These are phyloP conservation scores for Heliconius sara DNA, from an alignment of 2,888 invertebrate species.

Conservation along the genomic window DNA sequence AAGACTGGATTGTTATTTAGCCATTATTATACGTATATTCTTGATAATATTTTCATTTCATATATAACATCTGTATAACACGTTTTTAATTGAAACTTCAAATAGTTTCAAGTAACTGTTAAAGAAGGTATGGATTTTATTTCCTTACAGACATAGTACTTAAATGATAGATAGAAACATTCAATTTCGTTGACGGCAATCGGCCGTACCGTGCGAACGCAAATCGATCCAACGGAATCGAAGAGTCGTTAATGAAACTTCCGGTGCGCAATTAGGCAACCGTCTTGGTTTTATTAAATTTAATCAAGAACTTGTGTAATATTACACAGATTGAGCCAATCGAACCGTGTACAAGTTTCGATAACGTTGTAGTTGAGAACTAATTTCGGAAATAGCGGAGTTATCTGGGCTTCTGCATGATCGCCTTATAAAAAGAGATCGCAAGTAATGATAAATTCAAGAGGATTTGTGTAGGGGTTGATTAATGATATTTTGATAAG, in stretches of 20 bases:
- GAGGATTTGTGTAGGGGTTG: slow-evolving; percentile 41
- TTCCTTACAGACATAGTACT: neutral
- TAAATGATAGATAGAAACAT: slow-evolving; percentile 51
- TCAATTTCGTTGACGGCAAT: slow-evolving; percentile 49
- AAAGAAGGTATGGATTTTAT: neutral
- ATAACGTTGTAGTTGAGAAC: slow-evolving; percentile 81
- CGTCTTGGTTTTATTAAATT: slow-evolving; percentile 84
- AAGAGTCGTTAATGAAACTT: slow-evolving; percentile 82
- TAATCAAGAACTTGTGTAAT: slow-evolving; percentile 84
- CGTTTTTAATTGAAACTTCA: too few species aligned
- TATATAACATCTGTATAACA: neutral
- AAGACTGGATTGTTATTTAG: too few species aligned
- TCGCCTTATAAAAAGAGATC: slow-evolving; percentile 77
- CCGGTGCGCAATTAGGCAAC: slow-evolving; percentile 79
- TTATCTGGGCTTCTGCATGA: slow-evolving; percentile 74
- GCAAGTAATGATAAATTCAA: slow-evolving; percentile 50
- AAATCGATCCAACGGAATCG: slow-evolving; percentile 73
- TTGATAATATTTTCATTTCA: neutral
- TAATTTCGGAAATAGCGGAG: slow-evolving; percentile 80
- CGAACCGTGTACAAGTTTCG: slow-evolving; percentile 81
- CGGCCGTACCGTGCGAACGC: slow-evolving; percentile 49
- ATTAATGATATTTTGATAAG: slow-evolving; percentile 64
- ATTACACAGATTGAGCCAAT: slow-evolving; percentile 83
- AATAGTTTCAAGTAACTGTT: neutral
- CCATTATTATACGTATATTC: neutral